phyloP scores from a whole-genome alignment of 1,140 invertebrate species.

The Dreissena rostriformis region DNA sequence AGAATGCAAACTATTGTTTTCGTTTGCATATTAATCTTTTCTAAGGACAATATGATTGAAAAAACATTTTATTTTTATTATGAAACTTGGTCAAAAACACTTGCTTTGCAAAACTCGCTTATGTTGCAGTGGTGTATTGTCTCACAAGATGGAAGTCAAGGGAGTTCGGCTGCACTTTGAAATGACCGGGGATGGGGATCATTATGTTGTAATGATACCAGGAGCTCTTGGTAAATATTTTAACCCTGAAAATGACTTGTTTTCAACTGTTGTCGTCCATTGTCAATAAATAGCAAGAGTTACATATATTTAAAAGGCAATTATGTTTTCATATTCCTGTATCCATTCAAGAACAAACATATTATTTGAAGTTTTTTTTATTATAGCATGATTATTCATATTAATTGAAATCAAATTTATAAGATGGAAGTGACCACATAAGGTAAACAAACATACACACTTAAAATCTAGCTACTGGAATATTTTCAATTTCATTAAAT shows the following conservation, averaged over 20 bases:
- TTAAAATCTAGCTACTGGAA: not conserved
- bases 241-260: too few relatives aligned
- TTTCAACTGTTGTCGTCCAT: too few relatives aligned
- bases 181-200: constrained; percentile 86
- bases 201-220: constrained; percentile 88
- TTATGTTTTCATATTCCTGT: not conserved
- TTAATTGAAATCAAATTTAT: too few relatives aligned
- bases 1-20: too few relatives aligned
- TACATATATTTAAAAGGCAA: not conserved
- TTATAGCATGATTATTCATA: too few relatives aligned
- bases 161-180: constrained; percentile 87
- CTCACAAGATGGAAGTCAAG: constrained; percentile 84
- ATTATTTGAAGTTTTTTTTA: too few relatives aligned
- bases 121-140: constrained; percentile 65
- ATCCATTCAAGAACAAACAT: not conserved
- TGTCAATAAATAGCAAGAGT: not conserved
- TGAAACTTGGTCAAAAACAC: not conserved
- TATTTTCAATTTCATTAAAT: too few relatives aligned
- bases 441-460: not conserved
- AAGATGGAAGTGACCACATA: too few relatives aligned
- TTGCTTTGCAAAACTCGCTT: not conserved
- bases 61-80: too few relatives aligned
- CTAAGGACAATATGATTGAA: too few relatives aligned
- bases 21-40: too few relatives aligned
- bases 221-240: constrained; percentile 86